A percentile compares a stretch with the other conserved stretches of the same genome.
Conservation (phyloP, 1,140 invertebrate species). For the Gonatopus flavifemur region DNA sequence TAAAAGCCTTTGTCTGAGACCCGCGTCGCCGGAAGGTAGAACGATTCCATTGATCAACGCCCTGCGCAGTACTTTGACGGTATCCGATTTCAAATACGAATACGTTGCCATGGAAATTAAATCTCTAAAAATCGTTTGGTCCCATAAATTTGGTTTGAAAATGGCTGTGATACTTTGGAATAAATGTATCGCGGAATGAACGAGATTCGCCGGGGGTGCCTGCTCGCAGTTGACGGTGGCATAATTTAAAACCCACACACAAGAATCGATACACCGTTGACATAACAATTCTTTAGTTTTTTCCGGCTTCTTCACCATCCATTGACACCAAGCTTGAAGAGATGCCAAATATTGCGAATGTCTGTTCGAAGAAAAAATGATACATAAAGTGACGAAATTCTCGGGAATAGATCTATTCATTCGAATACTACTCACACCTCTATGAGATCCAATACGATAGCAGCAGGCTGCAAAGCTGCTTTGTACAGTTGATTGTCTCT, state of each 20-base stretch:
- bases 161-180: slow-evolving; percentile 62
- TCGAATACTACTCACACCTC: slow-evolving; percentile 52
- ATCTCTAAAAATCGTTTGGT: slow-evolving; percentile 54
- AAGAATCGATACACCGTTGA: slow-evolving; percentile 43
- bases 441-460: slow-evolving; percentile 46
- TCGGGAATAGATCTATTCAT: slow-evolving; percentile 7
- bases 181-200: slow-evolving; percentile 64
- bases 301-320: slow-evolving; percentile 56
- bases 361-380: slow-evolving; percentile 46
- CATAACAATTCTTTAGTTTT: slow-evolving; percentile 42
- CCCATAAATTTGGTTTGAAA: slow-evolving; percentile 62
- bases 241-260: slow-evolving; percentile 42
- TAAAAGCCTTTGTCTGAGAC: slow-evolving; percentile 38
- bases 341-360: slow-evolving; percentile 70
- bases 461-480: slow-evolving; percentile 42
- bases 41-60: slow-evolving; percentile 50
- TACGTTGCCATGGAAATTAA: slow-evolving; percentile 53
- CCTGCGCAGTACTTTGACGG: slow-evolving; percentile 44
- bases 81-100: slow-evolving; percentile 54
- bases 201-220: slow-evolving; percentile 56
- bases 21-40: slow-evolving; percentile 41
- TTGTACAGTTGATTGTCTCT: slow-evolving; percentile 44
- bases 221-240: slow-evolving; percentile 24
- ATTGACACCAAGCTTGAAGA: slow-evolving; percentile 69
- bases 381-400: slow-evolving; percentile 5